phyloP scores from a whole-genome alignment of 2,113 vertebrate genomes.

The Pseudorhombus dupliciocellatus region DNA sequence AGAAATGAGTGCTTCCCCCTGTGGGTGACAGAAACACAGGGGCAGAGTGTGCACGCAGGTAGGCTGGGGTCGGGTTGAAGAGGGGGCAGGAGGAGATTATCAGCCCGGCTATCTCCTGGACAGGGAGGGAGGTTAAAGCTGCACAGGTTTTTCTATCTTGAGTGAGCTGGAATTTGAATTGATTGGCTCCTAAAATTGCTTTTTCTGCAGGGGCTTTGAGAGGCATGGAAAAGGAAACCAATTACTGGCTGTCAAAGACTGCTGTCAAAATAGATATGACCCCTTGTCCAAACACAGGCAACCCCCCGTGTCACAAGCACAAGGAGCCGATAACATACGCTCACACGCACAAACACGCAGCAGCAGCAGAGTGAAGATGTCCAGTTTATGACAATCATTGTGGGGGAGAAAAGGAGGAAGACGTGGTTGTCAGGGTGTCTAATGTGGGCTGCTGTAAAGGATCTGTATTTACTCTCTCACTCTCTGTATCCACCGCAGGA shows the following conservation, averaged over 20 bases:
- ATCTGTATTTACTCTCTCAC: slow-evolving; percentile 2
- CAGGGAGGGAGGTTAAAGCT: slow-evolving; percentile 53
- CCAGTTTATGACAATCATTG: slow-evolving; percentile 41
- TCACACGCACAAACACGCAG: not conserved
- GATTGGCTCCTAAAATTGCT: slow-evolving; percentile 78
- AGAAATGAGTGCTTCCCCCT: slow-evolving; percentile 48
- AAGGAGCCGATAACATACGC: slow-evolving; percentile 31
- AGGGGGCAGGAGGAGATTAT: slow-evolving; percentile 59
- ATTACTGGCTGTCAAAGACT: slow-evolving; percentile 75
- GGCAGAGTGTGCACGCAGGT: slow-evolving; percentile 5
- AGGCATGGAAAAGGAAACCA: slow-evolving; percentile 75
- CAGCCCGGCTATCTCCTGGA: slow-evolving; percentile 53
- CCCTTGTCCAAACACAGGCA: slow-evolving; percentile 67
- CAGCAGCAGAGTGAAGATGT: slow-evolving; percentile 48
- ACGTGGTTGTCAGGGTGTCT: slow-evolving; percentile 40
- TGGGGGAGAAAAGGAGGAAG: slow-evolving; percentile 40
- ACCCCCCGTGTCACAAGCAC: slow-evolving; percentile 51
- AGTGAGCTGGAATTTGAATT: slow-evolving; percentile 78
- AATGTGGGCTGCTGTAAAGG: slow-evolving; percentile 4
- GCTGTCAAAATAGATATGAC: slow-evolving; percentile 76
- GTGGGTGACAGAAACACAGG: slow-evolving; percentile 24
- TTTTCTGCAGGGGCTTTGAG: slow-evolving; percentile 70
- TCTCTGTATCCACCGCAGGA: slow-evolving; percentile 18
- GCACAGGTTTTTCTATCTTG: slow-evolving; percentile 64
- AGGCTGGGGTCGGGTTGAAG: slow-evolving; percentile 10